These are phyloP conservation scores for Flexamia atlantica DNA, from an alignment of 2,888 invertebrate species.

Conservation along the genomic window DNA sequence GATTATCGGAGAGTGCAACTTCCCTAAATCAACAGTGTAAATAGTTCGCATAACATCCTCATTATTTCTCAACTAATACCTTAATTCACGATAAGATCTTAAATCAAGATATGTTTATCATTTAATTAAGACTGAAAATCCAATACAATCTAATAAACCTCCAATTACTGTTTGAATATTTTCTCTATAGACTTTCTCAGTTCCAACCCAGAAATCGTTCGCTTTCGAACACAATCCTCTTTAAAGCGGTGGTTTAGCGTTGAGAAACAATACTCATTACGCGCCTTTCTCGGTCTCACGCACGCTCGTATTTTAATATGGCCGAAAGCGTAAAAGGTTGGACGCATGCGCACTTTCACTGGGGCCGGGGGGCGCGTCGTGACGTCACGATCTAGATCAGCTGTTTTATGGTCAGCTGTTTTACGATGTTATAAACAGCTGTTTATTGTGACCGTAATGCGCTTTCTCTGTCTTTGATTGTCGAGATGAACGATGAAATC, in stretches of 20 bases:
- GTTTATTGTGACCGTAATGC: conserved; percentile 2
- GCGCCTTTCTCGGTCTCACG: background rate
- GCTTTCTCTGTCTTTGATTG: conserved; percentile 17
- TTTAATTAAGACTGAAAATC: too few relatives aligned
- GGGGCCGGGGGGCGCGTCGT: background rate
- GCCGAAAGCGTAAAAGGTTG: conserved; percentile 30
- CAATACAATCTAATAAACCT: too few relatives aligned
- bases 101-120: too few relatives aligned
- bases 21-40: too few relatives aligned
- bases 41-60: too few relatives aligned
- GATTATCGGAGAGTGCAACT: too few relatives aligned
- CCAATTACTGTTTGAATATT: background rate
- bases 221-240: background rate
- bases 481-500: background rate
- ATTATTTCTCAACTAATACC: too few relatives aligned
- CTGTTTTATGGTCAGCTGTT: conserved; percentile 22
- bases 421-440: conserved; percentile 11
- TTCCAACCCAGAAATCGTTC: background rate
- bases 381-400: conserved; percentile 25
- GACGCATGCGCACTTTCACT: conserved; percentile 18
- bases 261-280: conserved; percentile 9
- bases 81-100: too few relatives aligned
- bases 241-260: background rate
- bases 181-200: conserved; percentile 8
- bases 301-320: conserved; percentile 25